Conservation (phyloP, 2,113 vertebrate genomes). For the Hippocampus barbouri region DNA sequence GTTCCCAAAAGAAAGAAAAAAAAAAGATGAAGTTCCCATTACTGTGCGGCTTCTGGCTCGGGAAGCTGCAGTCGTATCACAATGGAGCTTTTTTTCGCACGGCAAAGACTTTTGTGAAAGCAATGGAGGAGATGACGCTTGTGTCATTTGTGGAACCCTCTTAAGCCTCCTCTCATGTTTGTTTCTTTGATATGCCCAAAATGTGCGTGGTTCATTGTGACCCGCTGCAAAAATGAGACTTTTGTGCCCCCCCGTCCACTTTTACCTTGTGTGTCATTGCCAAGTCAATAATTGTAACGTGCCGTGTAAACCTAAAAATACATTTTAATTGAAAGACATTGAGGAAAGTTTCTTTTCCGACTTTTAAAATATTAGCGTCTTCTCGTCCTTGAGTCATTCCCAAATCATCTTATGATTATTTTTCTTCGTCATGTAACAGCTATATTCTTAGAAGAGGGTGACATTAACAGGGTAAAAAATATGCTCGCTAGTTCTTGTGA, state of each 20-base stretch:
- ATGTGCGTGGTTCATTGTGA: background rate
- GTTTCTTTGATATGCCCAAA: background rate
- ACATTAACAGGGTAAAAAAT: no score
- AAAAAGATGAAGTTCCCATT: constrained; percentile 64
- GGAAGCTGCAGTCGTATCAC: background rate
- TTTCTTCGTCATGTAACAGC: no score
- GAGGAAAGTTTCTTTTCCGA: no score
- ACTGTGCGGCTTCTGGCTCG: constrained; percentile 27
- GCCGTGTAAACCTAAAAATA: no score
- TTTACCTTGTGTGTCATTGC: no score
- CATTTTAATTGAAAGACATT: no score
- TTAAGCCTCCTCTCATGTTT: background rate
- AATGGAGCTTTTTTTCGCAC: background rate
- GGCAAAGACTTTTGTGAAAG: background rate
- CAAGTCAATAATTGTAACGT: no score
- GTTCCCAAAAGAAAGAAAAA: constrained; percentile 58
- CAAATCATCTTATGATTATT: background rate
- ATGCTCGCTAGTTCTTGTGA: no score
- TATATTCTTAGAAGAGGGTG: no score
- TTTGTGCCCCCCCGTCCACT: background rate
- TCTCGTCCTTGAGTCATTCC: no score
- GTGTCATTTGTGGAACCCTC: background rate
- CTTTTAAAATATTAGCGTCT: no score
- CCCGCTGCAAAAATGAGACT: background rate
- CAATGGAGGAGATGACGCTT: background rate